Conservation (phyloP, 2,797 vertebrate species). For the Mycteria americana region DNA sequence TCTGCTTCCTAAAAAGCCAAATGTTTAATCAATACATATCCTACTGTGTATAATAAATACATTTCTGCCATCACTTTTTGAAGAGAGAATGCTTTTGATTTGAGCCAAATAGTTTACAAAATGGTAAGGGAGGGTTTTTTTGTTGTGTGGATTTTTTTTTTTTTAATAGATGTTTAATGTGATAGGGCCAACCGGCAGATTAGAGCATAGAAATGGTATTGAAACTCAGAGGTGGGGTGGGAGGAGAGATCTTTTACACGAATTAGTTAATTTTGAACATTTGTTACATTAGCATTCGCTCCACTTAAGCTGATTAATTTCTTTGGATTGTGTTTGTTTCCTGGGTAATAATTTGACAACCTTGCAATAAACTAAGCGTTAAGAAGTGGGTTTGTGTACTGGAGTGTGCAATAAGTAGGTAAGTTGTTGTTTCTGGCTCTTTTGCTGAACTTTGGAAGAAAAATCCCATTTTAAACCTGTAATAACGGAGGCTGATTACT, state of each 20-base stretch:
- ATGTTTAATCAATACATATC: slow-evolving; percentile 61
- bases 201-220: not conserved
- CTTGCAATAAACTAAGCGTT: slow-evolving; percentile 23
- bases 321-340: slow-evolving; percentile 21
- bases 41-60: slow-evolving; percentile 52
- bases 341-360: slow-evolving; percentile 12
- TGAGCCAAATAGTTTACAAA: slow-evolving; percentile 49
- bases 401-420: not conserved
- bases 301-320: slow-evolving; percentile 13
- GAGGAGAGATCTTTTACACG: not conserved
- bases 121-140: not conserved
- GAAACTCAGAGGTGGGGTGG: not conserved
- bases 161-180: not conserved
- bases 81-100: slow-evolving; percentile 42
- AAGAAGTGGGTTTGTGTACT: not conserved
- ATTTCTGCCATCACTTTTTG: slow-evolving; percentile 46
- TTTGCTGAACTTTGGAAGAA: slow-evolving; percentile 43
- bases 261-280: slow-evolving; percentile 52
- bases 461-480: slow-evolving; percentile 34
- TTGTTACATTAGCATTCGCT: slow-evolving; percentile 12
- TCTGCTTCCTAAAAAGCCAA: slow-evolving; percentile 62
- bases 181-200: not conserved
- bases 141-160: not conserved
- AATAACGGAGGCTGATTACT: slow-evolving; percentile 39
- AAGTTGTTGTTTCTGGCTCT: slow-evolving; percentile 41